Evolutionary conservation across 1,140 invertebrate genomes (phyloP).

Genomic region (Ptiloglossa arizonensis): DNA sequence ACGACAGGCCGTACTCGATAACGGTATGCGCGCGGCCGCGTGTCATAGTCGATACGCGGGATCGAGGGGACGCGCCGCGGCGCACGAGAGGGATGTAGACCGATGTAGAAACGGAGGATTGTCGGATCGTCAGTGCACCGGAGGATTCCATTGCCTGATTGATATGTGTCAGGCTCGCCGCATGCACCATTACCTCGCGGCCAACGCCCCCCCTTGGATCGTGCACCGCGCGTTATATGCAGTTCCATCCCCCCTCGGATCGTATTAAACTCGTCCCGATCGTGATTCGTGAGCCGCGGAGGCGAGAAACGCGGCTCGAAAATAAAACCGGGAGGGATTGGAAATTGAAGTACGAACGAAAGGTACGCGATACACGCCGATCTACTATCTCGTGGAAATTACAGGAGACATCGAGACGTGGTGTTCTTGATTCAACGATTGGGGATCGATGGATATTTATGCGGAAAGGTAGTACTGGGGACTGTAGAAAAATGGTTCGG

Average conservation of each 20-base stretch:
- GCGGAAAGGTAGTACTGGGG: too few species aligned
- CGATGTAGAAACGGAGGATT: conserved; percentile 8
- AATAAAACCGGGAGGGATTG: too few species aligned
- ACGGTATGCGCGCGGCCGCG: conserved; percentile 37
- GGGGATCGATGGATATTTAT: too few species aligned
- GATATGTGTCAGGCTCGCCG: conserved; percentile 69
- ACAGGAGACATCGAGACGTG: too few species aligned
- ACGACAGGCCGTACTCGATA: conserved; percentile 37
- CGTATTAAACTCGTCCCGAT: conserved; percentile 58
- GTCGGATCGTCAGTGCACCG: conserved; percentile 51
- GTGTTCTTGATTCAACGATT: too few species aligned
- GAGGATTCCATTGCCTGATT: conserved; percentile 68
- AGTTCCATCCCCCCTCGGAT: too few species aligned
- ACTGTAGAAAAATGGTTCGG: too few species aligned
- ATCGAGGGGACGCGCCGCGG: neutral
- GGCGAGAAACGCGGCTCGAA: conserved; percentile 24
- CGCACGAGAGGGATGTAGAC: conserved; percentile 1
- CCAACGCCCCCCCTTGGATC: conserved; percentile 44
- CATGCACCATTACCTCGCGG: conserved; percentile 68
- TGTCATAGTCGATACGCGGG: conserved; percentile 25
- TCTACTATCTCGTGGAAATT: too few species aligned
- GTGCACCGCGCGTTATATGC: too few species aligned
- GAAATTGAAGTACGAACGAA: too few species aligned
- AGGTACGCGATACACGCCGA: too few species aligned
- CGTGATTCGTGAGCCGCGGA: conserved; percentile 51